These are phyloP conservation scores for Hycleus phaleratus DNA, from an alignment of 1,140 invertebrate species.

Conservation along the genomic window DNA sequence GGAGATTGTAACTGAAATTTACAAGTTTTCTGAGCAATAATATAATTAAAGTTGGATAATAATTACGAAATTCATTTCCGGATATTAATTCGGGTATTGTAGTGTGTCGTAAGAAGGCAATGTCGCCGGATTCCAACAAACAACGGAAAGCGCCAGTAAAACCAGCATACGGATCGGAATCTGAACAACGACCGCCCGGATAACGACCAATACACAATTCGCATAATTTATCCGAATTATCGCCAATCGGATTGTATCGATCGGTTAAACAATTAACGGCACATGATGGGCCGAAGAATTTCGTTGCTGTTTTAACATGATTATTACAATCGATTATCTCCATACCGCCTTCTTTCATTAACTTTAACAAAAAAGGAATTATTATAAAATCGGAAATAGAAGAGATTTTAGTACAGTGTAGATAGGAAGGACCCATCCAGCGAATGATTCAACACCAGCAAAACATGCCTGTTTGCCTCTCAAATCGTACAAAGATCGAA, in stretches of 20 bases:
- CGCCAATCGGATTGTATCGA: slow-evolving; percentile 91
- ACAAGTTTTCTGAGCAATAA: not conserved
- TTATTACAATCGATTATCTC: slow-evolving; percentile 91
- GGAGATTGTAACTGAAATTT: slow-evolving; percentile 45
- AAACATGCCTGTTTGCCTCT: slow-evolving; percentile 78
- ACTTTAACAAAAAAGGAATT: slow-evolving; percentile 43
- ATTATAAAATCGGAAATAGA: not conserved
- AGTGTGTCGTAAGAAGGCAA: slow-evolving; percentile 87
- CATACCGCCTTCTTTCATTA: slow-evolving; percentile 74
- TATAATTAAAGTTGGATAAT: not conserved
- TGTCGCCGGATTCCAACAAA: slow-evolving; percentile 76
- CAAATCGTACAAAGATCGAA: slow-evolving; percentile 60
- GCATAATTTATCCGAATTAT: slow-evolving; percentile 70
- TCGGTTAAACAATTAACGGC: slow-evolving; percentile 86
- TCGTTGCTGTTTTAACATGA: slow-evolving; percentile 85
- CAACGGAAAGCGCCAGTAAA: slow-evolving; percentile 86
- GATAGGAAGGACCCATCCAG: slow-evolving; percentile 90
- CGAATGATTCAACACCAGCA: slow-evolving; percentile 80
- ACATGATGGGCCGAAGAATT: slow-evolving; percentile 86
- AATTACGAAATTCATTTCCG: slow-evolving; percentile 47
- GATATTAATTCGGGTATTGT: slow-evolving; percentile 67
- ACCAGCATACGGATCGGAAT: slow-evolving; percentile 81
- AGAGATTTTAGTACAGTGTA: slow-evolving; percentile 53
- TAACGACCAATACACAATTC: slow-evolving; percentile 73
- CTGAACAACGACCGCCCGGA: slow-evolving; percentile 71